These are phyloP conservation scores for Thymelicus acteon DNA, from an alignment of 2,888 invertebrate genomes.

Conservation along the genomic window DNA sequence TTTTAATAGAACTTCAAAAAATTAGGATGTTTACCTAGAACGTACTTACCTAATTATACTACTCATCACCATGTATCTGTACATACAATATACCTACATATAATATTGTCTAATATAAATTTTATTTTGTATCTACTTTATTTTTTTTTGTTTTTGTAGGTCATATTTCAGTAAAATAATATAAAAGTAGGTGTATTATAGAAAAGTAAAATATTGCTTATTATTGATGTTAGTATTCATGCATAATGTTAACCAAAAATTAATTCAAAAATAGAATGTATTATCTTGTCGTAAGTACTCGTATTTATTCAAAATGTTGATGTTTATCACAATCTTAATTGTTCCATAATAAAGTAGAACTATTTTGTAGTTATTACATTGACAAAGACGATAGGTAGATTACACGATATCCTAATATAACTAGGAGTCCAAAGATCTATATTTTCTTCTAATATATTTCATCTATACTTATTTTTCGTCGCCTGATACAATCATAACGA, in stretches of 20 bases:
- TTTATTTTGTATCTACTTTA: too few relatives aligned
- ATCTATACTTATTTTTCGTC: too few relatives aligned
- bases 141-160: too few relatives aligned
- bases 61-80: too few relatives aligned
- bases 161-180: too few relatives aligned
- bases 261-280: background rate
- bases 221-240: background rate
- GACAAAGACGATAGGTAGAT: background rate
- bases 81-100: too few relatives aligned
- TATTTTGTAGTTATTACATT: background rate
- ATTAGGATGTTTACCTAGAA: too few relatives aligned
- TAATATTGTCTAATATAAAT: too few relatives aligned
- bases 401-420: background rate
- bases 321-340: background rate
- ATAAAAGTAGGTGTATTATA: too few relatives aligned
- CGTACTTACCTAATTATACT: too few relatives aligned
- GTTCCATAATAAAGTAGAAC: background rate
- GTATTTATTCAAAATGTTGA: background rate
- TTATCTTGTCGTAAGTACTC: background rate
- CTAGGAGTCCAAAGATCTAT: background rate
- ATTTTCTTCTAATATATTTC: background rate
- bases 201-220: background rate
- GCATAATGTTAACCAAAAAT: background rate
- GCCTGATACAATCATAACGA: too few relatives aligned
- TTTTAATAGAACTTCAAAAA: too few relatives aligned